Evolutionary conservation across 2,797 vertebrate genomes (phyloP), one percentile per base, ranked within the genome.

Genomic region (Acanthurus tractus): DNA sequence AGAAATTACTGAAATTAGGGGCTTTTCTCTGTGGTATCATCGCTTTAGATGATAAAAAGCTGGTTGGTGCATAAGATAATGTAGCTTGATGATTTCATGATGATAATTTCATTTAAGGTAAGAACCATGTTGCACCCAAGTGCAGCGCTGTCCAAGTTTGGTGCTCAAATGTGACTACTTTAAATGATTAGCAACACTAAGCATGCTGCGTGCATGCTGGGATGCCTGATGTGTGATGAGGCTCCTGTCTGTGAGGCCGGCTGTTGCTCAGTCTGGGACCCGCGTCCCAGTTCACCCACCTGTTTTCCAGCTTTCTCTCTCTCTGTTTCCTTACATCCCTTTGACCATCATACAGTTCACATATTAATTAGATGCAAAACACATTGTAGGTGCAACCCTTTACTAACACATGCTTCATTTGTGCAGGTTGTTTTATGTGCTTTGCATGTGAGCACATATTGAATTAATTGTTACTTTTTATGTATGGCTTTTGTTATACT

Each of bases 191-290:
- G 65, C 52, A 15, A n/a, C 38, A 53, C 25, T 48, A 55, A 74
- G 67, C 75, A 57, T 82, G 74, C 50, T 78, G 79, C 6, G 5
- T 46, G 11, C 81, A 77, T 66, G 79, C 81, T 81, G 65, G 36
- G 74, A 7, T 15, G 38, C 67, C 76, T 75, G 70, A 81, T 83
- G 80, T 73, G 69, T 49, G 55, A 50, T 2, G 7, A 74, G 69
- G 40, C 52, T 48, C 67, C 74, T 56, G 54, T 52, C 78, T 75
- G 77, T 22, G 66, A 61, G 0, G 44, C 69, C 69, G 55, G 70
- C 73, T 83, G 80, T 75, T 68, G 67, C 73, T 74, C 58, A 29
- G 20, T 70, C 36, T 54, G 66, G 53, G 22, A 34, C 59, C 23
- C 18, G 25, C 9, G 18, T 54, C 59, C 11, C 67, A 12, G 8